Base-by-base conservation (phyloP, 1,140 invertebrate genomes). In the Centruroides vittatus region DNA sequence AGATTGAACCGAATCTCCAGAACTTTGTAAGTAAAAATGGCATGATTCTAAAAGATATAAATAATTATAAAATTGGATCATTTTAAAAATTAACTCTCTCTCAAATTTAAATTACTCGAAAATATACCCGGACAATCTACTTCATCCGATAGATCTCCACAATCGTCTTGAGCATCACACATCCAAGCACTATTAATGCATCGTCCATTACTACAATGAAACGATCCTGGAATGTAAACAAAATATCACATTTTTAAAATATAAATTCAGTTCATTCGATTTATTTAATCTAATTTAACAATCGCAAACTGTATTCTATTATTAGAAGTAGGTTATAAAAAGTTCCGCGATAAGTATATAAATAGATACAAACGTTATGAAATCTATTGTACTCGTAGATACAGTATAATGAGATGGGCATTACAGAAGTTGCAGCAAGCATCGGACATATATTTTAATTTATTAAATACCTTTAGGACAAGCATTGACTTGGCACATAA, bases 161-260 rank as follows among this genome's bases (percentile, higher is more conserved):
- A 95, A 71, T 95, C 92, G 70, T 94, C 86, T 76, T 90, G 85
- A 70, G 89, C 89, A 73, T 94, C 91, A 73, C 91, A 94, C 73
- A 83, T 83, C 76, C 92, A 94, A 55, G 84, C 86, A 57, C 66
- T 79, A 72, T 93, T 94, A 64, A 94, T 84, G 74, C 92, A 95
- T 72, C 81, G 83, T 52, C 91, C 90, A 73, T 94, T 95, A 55
- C 89, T 90, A 75, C 92, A 95, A 73, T 92, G 89, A 73, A 89
- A 86, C 46, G 88, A 87, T 71, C 88, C 86, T 84, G 70, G 61
- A 71, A 53, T 76, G 67, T 23, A 23, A 23, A 23, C 23, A 23
- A 36, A 53, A 53, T 35, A 59, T 23, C 2, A 23, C 2, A 23
- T 23, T 23, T 52, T 53, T 52, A 34, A 35, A 34, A 49, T 49